Conservation (phyloP, 2,888 invertebrate species). For the Dynastes grantii region DNA sequence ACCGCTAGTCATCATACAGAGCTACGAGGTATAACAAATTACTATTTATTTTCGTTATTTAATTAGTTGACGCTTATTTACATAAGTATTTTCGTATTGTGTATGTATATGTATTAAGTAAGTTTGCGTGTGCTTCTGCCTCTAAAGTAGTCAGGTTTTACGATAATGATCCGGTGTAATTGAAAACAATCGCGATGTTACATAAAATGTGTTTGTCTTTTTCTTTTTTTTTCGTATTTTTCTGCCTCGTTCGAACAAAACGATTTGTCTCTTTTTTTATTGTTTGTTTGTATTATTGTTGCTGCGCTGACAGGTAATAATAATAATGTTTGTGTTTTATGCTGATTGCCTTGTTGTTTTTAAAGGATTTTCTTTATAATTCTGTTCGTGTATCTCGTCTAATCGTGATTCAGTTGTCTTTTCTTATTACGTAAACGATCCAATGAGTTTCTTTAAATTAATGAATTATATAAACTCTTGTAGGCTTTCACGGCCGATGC, state of each 20-base stretch:
- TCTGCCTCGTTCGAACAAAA: conserved; percentile 5
- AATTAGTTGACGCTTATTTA: background rate
- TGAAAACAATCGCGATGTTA: conserved; percentile 38
- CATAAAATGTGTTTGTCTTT: conserved; percentile 40
- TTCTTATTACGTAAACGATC: too few relatives aligned
- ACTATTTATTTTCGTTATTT: conserved; percentile 64
- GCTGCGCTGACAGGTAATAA: background rate
- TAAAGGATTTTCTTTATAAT: too few relatives aligned
- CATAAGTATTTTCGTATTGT: background rate
- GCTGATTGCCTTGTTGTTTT: too few relatives aligned
- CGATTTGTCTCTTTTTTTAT: conserved; percentile 24
- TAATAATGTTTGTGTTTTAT: too few relatives aligned
- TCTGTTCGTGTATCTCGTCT: too few relatives aligned
- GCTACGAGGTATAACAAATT: conserved; percentile 73
- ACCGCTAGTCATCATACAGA: conserved; percentile 75
- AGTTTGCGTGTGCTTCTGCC: conserved; percentile 7
- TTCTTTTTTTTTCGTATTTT: background rate
- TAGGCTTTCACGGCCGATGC: too few relatives aligned
- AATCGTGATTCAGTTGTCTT: too few relatives aligned
- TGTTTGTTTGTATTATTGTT: conserved; percentile 13
- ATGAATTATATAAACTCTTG: too few relatives aligned
- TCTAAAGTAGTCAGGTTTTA: conserved; percentile 6
- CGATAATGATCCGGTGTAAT: conserved; percentile 33
- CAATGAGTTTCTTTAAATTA: too few relatives aligned
- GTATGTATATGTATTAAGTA: background rate